Conservation (phyloP, 2,888 invertebrate species). For the Dexiosoma caninum region DNA sequence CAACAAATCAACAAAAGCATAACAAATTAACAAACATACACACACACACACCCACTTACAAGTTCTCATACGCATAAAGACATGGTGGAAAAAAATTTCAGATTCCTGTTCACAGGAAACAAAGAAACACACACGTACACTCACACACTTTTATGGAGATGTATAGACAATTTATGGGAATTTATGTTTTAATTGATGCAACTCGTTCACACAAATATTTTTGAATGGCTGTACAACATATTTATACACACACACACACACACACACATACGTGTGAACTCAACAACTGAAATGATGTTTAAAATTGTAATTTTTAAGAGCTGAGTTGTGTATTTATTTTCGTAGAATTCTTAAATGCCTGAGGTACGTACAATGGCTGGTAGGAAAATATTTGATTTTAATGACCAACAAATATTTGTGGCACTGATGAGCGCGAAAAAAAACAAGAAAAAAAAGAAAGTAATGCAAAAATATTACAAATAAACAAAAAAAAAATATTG, state of each 20-base stretch:
- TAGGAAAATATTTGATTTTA: constrained; percentile 46
- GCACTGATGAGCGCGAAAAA: not conserved
- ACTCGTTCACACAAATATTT: constrained; percentile 22
- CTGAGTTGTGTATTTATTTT: not conserved
- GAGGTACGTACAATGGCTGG: not conserved
- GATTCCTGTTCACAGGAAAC: constrained; percentile 20
- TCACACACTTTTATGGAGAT: not conserved
- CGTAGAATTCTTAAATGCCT: too few species aligned
- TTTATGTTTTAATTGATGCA: constrained; percentile 61
- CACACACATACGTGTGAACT: constrained; percentile 6
- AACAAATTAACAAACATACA: constrained; percentile 53
- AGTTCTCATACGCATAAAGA: not conserved
- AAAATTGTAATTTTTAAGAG: not conserved
- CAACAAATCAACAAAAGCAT: constrained; percentile 73
- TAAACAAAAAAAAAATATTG: too few species aligned
- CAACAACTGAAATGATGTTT: constrained; percentile 32
- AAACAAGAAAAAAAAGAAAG: not conserved
- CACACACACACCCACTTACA: not conserved
- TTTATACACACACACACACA: not conserved
- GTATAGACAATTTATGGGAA: constrained; percentile 49
- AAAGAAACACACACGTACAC: not conserved
- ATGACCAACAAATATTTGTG: constrained; percentile 32
- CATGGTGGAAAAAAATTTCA: not conserved
- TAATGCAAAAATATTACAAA: too few species aligned
- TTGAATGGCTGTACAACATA: not conserved